A percentile compares a stretch with the other conserved stretches of the same genome.
Conservation (phyloP, 2,113 vertebrate genomes). For the Ammodytes marinus region DNA sequence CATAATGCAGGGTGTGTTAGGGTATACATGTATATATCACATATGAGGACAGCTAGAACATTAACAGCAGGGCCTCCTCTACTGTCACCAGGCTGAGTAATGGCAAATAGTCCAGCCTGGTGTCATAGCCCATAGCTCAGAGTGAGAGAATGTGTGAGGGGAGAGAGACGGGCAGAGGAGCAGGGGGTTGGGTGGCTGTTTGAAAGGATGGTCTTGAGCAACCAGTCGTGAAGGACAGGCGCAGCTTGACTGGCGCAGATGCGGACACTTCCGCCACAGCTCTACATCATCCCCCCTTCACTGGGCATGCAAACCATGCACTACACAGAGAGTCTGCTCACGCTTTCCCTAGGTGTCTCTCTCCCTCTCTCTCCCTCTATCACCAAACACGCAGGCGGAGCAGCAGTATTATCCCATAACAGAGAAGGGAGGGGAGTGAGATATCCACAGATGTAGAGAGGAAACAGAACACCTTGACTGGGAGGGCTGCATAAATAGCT, state of each 20-base stretch:
- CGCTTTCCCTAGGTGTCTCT: conserved; percentile 74
- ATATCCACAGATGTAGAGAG: conserved; percentile 28
- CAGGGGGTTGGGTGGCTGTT: conserved; percentile 60
- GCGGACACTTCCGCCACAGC: conserved; percentile 86
- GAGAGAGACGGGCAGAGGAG: conserved; percentile 53
- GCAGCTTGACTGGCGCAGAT: conserved; percentile 88
- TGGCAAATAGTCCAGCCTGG: conserved; percentile 70
- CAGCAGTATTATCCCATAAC: conserved; percentile 81
- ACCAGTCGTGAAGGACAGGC: conserved; percentile 93
- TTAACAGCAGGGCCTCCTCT: conserved; percentile 56
- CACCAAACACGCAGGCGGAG: conserved; percentile 76
- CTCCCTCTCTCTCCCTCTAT: conserved; percentile 61
- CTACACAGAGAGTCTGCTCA: conserved; percentile 58
- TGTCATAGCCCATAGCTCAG: conserved; percentile 73
- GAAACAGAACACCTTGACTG: not conserved
- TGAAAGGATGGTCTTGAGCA: conserved; percentile 86
- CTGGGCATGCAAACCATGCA: conserved; percentile 80
- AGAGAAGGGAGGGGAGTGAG: conserved; percentile 12
- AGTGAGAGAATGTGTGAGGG: conserved; percentile 58
- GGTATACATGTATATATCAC: conserved; percentile 73
- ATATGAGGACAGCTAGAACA: conserved; percentile 46
- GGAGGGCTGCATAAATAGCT: conserved; percentile 20
- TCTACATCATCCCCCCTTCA: conserved; percentile 96
- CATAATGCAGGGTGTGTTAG: conserved; percentile 48
- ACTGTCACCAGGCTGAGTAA: conserved; percentile 77